Base-by-base conservation (phyloP, 1,140 invertebrate genomes). In the Spodoptera frugiperda region DNA sequence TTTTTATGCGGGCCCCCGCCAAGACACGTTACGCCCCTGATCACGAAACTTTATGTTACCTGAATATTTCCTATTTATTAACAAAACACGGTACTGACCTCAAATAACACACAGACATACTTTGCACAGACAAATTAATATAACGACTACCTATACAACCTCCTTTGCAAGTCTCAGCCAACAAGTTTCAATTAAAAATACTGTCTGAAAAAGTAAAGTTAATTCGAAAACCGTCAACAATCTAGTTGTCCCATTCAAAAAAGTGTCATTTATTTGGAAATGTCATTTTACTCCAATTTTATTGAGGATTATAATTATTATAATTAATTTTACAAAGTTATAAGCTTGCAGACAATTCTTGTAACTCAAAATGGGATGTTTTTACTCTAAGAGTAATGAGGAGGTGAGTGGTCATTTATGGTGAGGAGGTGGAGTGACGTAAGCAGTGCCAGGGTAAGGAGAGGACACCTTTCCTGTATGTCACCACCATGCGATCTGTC, bases 231-330 rank as follows among this genome's bases (percentile, higher is more conserved):
- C 63, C 77, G 83, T 88, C 86, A 89, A 71, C 80, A 88, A 90
- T 91, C 90, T 91, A 91, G 84, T 87, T 81, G 85, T 85, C 33
- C 9, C 72, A 76, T 91, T 89, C 83, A 87, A 90, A 90, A 79
- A 78, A 68, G 68, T 89, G 88, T 88, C 90, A 89, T 57, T 80
- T 85, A 87, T 91, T 91, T 89, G 80, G 88, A 90, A 78, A 92
- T 92, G 90, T 86, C 83, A 85, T 88, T 89, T 89, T 88, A 87
- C 79, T 88, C 77, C 61, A 77, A 84, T 73, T 87, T 89, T 84
- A 83, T 85, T 85, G 79, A 73, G 54, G 75, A 84, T 79, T 84
- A 82, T 84, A 82, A 81, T 85, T 85, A 81, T 84, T 85, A 87
- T 83, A 82, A 88, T 78, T 84, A 86, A 77, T 86, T 76, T 85